These are phyloP conservation scores for Andrena cerasifolii DNA, from an alignment of 1,140 invertebrate species.

Conservation along the genomic window DNA sequence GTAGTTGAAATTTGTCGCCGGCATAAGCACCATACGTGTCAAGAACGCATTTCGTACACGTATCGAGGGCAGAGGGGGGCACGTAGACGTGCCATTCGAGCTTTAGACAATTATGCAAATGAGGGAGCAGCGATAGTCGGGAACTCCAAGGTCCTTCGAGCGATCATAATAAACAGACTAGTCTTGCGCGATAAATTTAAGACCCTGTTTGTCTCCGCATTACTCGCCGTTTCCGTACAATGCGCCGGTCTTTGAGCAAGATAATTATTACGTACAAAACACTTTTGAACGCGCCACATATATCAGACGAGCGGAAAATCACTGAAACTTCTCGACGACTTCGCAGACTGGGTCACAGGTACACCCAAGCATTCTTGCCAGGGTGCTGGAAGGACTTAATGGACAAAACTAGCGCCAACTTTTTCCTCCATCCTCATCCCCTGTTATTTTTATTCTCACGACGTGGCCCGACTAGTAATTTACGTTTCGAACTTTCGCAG, in stretches of 20 bases:
- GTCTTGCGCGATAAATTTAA: constrained; percentile 42
- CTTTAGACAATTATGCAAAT: constrained; percentile 19
- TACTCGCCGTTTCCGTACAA: background rate
- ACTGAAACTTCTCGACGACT: constrained; percentile 54
- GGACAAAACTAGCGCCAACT: constrained; percentile 60
- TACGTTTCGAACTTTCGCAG: constrained; percentile 24
- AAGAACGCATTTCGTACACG: too few relatives aligned
- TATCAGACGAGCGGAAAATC: constrained; percentile 21
- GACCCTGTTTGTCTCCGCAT: constrained; percentile 14
- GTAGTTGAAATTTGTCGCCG: too few relatives aligned
- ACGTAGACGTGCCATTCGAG: too few relatives aligned
- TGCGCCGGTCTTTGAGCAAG: constrained; percentile 1
- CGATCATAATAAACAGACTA: constrained; percentile 19
- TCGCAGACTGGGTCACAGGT: constrained; percentile 44
- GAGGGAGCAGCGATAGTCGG: constrained; percentile 2
- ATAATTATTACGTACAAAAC: constrained; percentile 59
- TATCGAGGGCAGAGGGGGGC: too few relatives aligned
- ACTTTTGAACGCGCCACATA: constrained; percentile 45
- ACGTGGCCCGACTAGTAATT: constrained; percentile 53
- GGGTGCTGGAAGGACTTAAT: constrained; percentile 55
- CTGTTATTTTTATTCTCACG: constrained; percentile 57
- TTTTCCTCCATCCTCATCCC: constrained; percentile 43
- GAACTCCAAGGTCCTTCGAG: background rate
- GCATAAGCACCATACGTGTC: too few relatives aligned
- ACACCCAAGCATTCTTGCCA: constrained; percentile 51